Evolutionary conservation across 2,888 invertebrate genomes (phyloP).

Genomic region (Pandemis corylana): DNA sequence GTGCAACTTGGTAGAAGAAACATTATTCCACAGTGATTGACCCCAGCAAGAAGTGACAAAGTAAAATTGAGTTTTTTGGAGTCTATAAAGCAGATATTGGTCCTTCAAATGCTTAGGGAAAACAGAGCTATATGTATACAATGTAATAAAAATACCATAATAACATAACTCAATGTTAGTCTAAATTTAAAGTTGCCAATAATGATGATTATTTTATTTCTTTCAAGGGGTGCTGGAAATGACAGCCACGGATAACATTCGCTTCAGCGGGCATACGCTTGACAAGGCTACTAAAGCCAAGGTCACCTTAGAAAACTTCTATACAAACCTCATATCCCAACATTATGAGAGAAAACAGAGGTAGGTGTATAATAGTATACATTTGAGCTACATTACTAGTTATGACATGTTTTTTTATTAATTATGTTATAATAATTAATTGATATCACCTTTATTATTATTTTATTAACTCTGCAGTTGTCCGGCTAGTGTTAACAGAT

Average conservation of each 20-base stretch:
- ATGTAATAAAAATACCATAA: not conserved
- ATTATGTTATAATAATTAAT: too few species aligned
- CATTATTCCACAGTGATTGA: too few species aligned
- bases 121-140: not conserved
- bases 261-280: slow-evolving; percentile 98
- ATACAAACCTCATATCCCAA: slow-evolving; percentile 98
- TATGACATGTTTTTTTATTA: not conserved
- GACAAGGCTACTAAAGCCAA: slow-evolving; percentile 99
- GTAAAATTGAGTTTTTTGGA: not conserved
- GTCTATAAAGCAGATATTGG: not conserved
- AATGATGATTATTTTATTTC: slow-evolving; percentile 25
- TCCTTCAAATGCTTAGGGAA: not conserved
- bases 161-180: not conserved
- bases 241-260: slow-evolving; percentile 93
- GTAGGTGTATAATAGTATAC: slow-evolving; percentile 69
- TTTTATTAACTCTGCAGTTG: too few species aligned
- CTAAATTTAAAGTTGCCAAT: not conserved
- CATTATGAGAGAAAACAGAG: slow-evolving; percentile 98
- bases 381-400: not conserved
- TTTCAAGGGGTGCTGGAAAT: slow-evolving; percentile 92
- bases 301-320: slow-evolving; percentile 99
- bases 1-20: too few species aligned
- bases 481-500: too few species aligned
- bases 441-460: too few species aligned
- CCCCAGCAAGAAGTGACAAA: not conserved